Base-by-base conservation (phyloP, 1,140 invertebrate genomes). In the Bactericera cockerelli region DNA sequence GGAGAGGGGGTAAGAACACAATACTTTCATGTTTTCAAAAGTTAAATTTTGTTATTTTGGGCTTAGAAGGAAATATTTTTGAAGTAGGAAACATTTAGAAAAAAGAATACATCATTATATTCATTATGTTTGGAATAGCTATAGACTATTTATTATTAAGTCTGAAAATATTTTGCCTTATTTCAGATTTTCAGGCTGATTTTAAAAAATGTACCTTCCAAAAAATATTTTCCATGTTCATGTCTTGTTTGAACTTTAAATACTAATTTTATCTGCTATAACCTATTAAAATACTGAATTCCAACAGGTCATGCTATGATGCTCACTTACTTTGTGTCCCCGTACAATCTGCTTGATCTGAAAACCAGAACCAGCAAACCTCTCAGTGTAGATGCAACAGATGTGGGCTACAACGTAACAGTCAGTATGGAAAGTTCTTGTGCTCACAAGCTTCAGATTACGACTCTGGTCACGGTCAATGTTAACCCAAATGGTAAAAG, bases 281-380 rank as follows among this genome's bases (percentile, higher is more conserved):
- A n/a, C n/a, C n/a, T n/a, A n/a, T n/a, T n/a, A n/a, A n/a, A n/a
- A n/a, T n/a, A n/a, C n/a, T n/a, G n/a, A n/a, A n/a, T n/a, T n/a
- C n/a, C n/a, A n/a, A 25, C 70, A 85, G 82, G 90, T 31, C 89
- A 93, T 70, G 86, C 92, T 0, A 90, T 95, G 86, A 88, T 88
- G 65, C 71, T 97, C 13, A 93, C 89, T 0, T 98, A 94, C 70
- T 95, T 95, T 70, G 87, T 96, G 19, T 88, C 89, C n/a, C 91
- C 91, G 0, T 95, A 94, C 70, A 90, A 95, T 70, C 74, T 95
- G 16, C 74, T 94, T 62, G 85, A 93, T 72, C 76, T 81, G 59
- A 81, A 83, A 61, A 79, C 76, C 60, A 81, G 81, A 65, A 79
- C 79, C n/a, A 77, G 83, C 14, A 79, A 87, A 67, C 79, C 82